Evolutionary conservation across 2,888 invertebrate genomes (phyloP).

Genomic region (Ametastegia equiseti): DNA sequence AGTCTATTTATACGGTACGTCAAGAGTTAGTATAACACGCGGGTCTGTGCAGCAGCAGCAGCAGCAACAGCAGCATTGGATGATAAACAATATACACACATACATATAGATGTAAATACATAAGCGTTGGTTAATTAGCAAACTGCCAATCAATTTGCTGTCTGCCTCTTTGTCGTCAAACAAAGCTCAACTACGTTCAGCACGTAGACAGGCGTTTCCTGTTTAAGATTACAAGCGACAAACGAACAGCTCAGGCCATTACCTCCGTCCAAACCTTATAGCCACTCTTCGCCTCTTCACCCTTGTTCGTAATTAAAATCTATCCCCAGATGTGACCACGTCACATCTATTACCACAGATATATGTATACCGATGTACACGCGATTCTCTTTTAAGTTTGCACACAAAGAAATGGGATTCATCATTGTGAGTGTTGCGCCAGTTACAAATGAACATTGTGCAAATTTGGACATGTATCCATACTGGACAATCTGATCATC

Average conservation of each 20-base stretch:
- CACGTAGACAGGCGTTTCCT: constrained; percentile 67
- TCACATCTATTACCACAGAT: too few relatives aligned
- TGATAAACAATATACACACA: constrained; percentile 43
- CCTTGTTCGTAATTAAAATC: background rate
- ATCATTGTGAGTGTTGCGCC: too few relatives aligned
- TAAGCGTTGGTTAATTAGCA: constrained; percentile 62
- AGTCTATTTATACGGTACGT: constrained; percentile 35
- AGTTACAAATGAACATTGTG: too few relatives aligned
- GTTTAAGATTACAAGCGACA: constrained; percentile 60
- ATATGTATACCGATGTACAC: too few relatives aligned
- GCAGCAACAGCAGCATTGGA: background rate
- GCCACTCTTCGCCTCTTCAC: background rate
- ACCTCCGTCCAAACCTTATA: background rate
- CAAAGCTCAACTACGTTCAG: constrained; percentile 42
- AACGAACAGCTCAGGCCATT: background rate
- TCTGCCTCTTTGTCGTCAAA: constrained; percentile 65
- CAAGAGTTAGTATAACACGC: background rate
- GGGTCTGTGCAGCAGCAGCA: background rate
- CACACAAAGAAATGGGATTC: too few relatives aligned
- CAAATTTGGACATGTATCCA: too few relatives aligned
- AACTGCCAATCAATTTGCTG: constrained; percentile 70
- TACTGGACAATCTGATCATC: too few relatives aligned
- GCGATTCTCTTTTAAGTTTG: too few relatives aligned
- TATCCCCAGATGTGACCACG: too few relatives aligned
- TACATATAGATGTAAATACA: too few relatives aligned